Evolutionary conservation across 2,797 vertebrate genomes (phyloP).

Genomic region (Setipinna tenuifilis): DNA sequence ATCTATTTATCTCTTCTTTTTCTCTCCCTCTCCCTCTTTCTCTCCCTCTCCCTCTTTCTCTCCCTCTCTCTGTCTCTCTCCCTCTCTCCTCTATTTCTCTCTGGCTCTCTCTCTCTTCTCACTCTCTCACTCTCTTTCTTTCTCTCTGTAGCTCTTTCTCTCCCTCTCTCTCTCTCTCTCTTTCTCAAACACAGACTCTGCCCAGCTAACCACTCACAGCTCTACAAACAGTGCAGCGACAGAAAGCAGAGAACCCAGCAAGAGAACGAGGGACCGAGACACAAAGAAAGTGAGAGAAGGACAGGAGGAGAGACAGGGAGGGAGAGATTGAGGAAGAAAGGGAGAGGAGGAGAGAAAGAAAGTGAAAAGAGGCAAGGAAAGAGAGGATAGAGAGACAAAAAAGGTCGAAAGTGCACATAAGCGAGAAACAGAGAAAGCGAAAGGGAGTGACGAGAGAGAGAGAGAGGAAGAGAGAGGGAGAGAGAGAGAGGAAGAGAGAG

Average conservation of each 20-base stretch:
- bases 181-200: constrained; percentile 52
- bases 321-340: background rate
- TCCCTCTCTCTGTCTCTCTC: constrained; percentile 17
- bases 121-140: too few species aligned
- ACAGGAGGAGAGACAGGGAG: constrained; percentile 35
- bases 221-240: constrained; percentile 62
- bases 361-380: background rate
- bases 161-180: background rate
- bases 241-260: background rate
- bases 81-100: constrained; percentile 34
- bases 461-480: too few species aligned
- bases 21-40: constrained; percentile 22
- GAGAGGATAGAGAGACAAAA: constrained; percentile 46
- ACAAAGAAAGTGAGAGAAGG: constrained; percentile 33
- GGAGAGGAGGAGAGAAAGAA: constrained; percentile 21
- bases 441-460: too few species aligned
- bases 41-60: background rate
- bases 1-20: background rate
- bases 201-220: constrained; percentile 74
- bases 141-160: too few species aligned
- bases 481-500: too few species aligned
- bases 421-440: constrained; percentile 48
- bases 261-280: background rate
- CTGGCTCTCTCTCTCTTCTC: too few species aligned
- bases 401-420: constrained; percentile 40